phyloP scores from a whole-genome alignment of 2,888 invertebrate species.

The Hemaris fuciformis region DNA sequence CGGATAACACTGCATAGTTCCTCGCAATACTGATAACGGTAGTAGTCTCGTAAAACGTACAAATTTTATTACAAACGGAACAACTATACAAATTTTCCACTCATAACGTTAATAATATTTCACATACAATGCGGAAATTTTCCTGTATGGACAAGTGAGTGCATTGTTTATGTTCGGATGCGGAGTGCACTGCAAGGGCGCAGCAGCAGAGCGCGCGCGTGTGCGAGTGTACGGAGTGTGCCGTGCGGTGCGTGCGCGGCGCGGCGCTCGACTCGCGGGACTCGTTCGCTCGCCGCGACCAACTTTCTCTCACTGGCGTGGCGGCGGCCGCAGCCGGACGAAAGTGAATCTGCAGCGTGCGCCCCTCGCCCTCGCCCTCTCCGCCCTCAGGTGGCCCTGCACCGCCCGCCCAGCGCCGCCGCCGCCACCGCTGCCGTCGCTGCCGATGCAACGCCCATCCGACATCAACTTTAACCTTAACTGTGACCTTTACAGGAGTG shows the following conservation, averaged over 20 bases:
- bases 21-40: conserved; percentile 33
- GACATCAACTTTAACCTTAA: conserved; percentile 78
- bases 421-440: conserved; percentile 37
- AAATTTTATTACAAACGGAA: conserved; percentile 28
- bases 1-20: conserved; percentile 75
- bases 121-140: conserved; percentile 50
- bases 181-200: conserved; percentile 50
- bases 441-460: conserved; percentile 63
- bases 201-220: conserved; percentile 41
- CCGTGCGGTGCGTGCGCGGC: conserved; percentile 67
- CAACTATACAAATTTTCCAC: conserved; percentile 39
- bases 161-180: conserved; percentile 51
- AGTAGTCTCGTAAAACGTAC: conserved; percentile 32
- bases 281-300: conserved; percentile 79
- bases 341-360: conserved; percentile 80
- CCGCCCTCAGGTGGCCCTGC: conserved; percentile 59
- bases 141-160: conserved; percentile 49
- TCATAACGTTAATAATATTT: conserved; percentile 35
- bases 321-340: conserved; percentile 74
- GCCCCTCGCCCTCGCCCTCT: conserved; percentile 47
- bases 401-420: conserved; percentile 55
- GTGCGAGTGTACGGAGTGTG: conserved; percentile 46
- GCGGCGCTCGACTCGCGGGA: conserved; percentile 73
- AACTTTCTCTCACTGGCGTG: conserved; percentile 82
- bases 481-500: conserved; percentile 74